Evolutionary conservation across 2,113 vertebrate species (phyloP).

Genomic region (Corydoras maculifer): DNA sequence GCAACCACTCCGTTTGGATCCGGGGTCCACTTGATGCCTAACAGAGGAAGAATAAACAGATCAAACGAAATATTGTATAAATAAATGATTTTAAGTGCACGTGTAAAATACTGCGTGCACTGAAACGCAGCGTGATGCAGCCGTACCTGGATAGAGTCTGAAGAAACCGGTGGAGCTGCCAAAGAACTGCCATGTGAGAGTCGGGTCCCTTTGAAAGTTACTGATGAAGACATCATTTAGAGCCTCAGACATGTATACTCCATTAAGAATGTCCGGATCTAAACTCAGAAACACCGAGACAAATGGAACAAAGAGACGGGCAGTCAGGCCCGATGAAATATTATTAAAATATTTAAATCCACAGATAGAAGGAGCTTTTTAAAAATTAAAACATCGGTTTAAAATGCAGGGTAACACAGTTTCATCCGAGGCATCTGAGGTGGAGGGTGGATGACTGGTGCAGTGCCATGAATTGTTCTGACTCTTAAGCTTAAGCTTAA

Average conservation of each 20-base stretch:
- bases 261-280: conserved; percentile 91
- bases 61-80: neutral
- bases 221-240: conserved; percentile 83
- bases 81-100: neutral
- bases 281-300: neutral
- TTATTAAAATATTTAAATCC: no score
- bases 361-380: no score
- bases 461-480: no score
- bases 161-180: conserved; percentile 94
- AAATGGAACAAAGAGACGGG: neutral
- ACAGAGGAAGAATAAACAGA: neutral
- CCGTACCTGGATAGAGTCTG: conserved; percentile 87
- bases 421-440: no score
- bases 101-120: neutral
- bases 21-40: conserved; percentile 92
- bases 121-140: neutral
- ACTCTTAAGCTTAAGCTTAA: no score
- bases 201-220: conserved; percentile 90
- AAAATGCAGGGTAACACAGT: no score
- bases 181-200: conserved; percentile 94
- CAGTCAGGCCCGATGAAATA: no score
- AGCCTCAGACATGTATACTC: conserved; percentile 95
- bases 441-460: no score
- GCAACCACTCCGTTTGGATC: conserved; percentile 88
- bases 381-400: no score